Percentiles rank a stretch among this genome's conserved stretches.
phyloP scores from a whole-genome alignment of 1,140 invertebrate species.

The Cyclina sinensis region DNA sequence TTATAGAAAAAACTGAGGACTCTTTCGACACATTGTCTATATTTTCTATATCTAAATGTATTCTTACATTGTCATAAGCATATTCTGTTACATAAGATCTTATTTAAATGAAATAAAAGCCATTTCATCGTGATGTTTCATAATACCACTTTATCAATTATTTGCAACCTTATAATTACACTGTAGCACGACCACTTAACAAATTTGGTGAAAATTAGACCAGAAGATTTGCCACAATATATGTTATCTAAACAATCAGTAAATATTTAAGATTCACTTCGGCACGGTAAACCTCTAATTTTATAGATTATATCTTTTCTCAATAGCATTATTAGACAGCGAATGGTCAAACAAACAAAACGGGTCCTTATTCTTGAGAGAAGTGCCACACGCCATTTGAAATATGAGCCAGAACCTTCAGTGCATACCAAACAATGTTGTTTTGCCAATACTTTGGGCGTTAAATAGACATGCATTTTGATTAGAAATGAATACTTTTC shows the following conservation, averaged over 20 bases:
- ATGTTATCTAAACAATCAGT: slow-evolving; percentile 34
- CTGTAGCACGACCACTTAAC: slow-evolving; percentile 5
- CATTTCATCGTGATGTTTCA: slow-evolving; percentile 1
- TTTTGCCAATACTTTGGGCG: background rate
- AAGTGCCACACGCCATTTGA: slow-evolving; percentile 56
- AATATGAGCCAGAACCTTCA: slow-evolving; percentile 4
- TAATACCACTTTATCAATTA: slow-evolving; percentile 46
- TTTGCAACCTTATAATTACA: slow-evolving; percentile 36
- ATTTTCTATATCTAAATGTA: background rate
- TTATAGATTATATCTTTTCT: slow-evolving; percentile 41
- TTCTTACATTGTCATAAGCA: background rate
- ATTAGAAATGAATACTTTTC: too few relatives aligned
- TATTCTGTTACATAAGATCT: slow-evolving; percentile 19
- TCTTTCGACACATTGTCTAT: slow-evolving; percentile 13
- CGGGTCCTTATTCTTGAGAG: background rate
- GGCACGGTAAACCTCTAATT: slow-evolving; percentile 6
- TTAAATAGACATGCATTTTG: slow-evolving; percentile 3
- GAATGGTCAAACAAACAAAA: slow-evolving; percentile 51
- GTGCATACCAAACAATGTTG: background rate
- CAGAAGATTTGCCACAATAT: background rate
- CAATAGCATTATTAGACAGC: slow-evolving; percentile 40
- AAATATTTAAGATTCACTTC: slow-evolving; percentile 48
- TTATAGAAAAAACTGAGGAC: background rate
- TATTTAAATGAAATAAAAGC: background rate
- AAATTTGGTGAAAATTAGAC: slow-evolving; percentile 58